Evolutionary conservation across 2,113 vertebrate genomes (phyloP), one percentile per base, ranked within the genome.

Genomic region (Tragelaphus buxtoni): DNA sequence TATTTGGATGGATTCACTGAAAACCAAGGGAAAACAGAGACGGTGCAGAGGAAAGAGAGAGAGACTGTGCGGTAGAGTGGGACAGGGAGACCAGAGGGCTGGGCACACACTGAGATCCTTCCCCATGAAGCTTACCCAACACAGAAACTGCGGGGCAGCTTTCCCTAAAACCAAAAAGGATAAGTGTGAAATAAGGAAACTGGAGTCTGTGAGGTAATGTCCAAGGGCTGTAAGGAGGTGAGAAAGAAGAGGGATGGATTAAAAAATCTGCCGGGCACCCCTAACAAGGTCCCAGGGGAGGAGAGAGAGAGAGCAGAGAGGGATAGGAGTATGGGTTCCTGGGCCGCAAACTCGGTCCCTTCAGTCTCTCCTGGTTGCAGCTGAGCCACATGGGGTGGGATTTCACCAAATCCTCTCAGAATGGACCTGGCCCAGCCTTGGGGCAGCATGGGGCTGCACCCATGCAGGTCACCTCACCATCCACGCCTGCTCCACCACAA

Each of bases 91-190:
- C 10, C 16, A 3, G 61, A 4, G 0, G 3, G 9, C 4, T 11
- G 30, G 45, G 30, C 0, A 0, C 13, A 20, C 8, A 9, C 0
- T 20, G 28, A 3, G 13, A 55, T 10, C 49, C 26, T 20, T 55
- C 18, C n/a, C 24, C 24, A 1, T 1, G 5, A 51, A 26, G 30
- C 16, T n/a, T 1, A 3, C 7, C 28, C 45, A 5, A 45, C 26
- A 28, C 32, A 47, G 30, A 35, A 79, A 18, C 42, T 1, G 18
- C 0, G 20, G 86, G 26, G 26, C 11, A 18, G 65, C 1, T 32
- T 28, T 61, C 49, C 49, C 88, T 39, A 47, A 32, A 9, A 24
- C 22, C 20, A 65, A 51, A 61, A 47, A 8, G 39, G 9, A 0
- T 7, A 51, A 45, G 12, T 1, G 1, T 30, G 30, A 26, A 24